A percentile compares a stretch with the other conserved stretches of the same genome.
phyloP scores from a whole-genome alignment of 2,797 vertebrate species.

The Lophotriccus pileatus region DNA sequence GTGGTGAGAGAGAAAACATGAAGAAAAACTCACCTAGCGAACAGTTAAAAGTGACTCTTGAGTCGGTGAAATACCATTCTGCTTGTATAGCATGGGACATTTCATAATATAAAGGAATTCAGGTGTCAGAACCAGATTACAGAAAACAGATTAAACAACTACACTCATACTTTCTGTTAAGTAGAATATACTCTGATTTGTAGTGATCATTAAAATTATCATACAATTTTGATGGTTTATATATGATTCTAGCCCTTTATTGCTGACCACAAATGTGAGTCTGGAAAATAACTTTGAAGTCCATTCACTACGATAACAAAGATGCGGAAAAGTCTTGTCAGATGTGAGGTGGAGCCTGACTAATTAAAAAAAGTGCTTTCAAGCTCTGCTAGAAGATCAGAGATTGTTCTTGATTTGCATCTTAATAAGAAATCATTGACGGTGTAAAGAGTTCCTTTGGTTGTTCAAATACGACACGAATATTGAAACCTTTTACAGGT shows the following conservation, averaged over 20 bases:
- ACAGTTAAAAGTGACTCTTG: neutral
- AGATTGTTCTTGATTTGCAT: constrained; percentile 14
- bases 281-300: neutral
- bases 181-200: neutral
- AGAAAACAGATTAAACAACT: neutral
- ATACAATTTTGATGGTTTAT: neutral
- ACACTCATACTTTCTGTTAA: neutral
- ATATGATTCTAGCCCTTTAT: neutral
- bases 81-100: neutral
- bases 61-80: neutral
- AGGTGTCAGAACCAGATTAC: neutral
- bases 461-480: neutral
- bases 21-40: neutral
- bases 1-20: neutral
- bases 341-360: neutral
- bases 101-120: neutral
- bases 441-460: neutral
- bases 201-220: neutral
- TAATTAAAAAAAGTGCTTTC: constrained; percentile 24
- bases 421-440: constrained; percentile 4
- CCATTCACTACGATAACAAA: neutral
- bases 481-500: neutral
- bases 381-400: neutral
- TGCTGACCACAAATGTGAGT: neutral
- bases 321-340: neutral